Conservation (phyloP, 1,140 invertebrate genomes). For the Diprion similis region DNA sequence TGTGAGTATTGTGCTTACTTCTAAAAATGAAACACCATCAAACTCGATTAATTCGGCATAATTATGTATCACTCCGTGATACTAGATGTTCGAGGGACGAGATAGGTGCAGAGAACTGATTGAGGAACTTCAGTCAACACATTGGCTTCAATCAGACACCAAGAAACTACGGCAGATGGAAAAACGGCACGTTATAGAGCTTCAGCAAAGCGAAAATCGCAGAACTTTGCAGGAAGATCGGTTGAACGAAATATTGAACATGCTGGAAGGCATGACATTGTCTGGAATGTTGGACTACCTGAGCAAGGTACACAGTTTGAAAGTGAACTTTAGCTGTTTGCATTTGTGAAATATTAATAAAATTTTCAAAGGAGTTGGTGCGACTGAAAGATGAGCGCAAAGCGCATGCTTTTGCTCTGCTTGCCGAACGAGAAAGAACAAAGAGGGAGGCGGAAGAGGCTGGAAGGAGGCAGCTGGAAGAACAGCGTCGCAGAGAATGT, state of each 20-base stretch:
- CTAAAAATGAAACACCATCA: background rate
- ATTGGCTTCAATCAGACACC: conserved; percentile 65
- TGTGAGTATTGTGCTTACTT: conserved; percentile 56
- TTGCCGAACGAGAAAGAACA: conserved; percentile 71
- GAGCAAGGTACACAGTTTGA: conserved; percentile 58
- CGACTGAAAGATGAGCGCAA: conserved; percentile 75
- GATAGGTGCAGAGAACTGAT: conserved; percentile 72
- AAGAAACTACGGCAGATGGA: conserved; percentile 57
- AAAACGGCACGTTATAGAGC: conserved; percentile 54
- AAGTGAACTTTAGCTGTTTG: background rate
- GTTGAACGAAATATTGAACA: conserved; percentile 61
- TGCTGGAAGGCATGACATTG: conserved; percentile 70
- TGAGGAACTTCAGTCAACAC: conserved; percentile 70
- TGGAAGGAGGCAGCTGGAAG: conserved; percentile 72
- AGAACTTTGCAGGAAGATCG: conserved; percentile 53
- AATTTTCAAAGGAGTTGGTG: conserved; percentile 66
- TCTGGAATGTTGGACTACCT: conserved; percentile 74
- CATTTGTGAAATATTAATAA: conserved; percentile 12
- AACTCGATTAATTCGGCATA: conserved; percentile 11
- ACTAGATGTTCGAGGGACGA: conserved; percentile 74
- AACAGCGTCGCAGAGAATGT: conserved; percentile 70
- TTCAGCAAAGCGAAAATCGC: conserved; percentile 49
- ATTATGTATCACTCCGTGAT: conserved; percentile 24
- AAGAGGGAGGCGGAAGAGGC: conserved; percentile 77
- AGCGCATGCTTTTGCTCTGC: conserved; percentile 73